Conservation (phyloP, 2,797 vertebrate genomes). For the Scomberomorus guttatus region DNA sequence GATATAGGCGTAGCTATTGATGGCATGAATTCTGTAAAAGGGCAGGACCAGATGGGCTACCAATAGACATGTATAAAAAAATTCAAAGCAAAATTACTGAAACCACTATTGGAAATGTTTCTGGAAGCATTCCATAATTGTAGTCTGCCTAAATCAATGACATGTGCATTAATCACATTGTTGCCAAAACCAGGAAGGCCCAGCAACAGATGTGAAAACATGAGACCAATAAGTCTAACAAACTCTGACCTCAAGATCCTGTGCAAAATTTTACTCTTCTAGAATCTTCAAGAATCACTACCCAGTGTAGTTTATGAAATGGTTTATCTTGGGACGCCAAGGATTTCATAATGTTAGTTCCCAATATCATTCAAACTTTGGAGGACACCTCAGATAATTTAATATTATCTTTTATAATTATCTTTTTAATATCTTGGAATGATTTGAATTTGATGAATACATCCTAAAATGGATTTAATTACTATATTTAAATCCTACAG, state of each 20-base stretch:
- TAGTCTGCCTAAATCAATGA: not conserved
- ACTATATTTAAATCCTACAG: not conserved
- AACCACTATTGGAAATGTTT: not conserved
- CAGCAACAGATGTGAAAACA: not conserved
- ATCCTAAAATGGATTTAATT: not conserved
- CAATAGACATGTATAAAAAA: not conserved
- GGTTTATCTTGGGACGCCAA: too few species aligned
- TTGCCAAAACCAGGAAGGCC: not conserved
- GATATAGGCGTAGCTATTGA: not conserved
- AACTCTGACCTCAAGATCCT: not conserved
- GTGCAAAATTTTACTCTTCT: conserved; percentile 6
- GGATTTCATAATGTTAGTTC: too few species aligned
- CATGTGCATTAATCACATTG: not conserved
- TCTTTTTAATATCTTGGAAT: not conserved
- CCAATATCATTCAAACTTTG: too few species aligned
- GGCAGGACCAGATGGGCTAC: not conserved
- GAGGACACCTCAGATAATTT: not conserved
- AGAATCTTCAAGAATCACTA: not conserved
- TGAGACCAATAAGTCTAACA: not conserved
- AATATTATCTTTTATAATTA: too few species aligned
- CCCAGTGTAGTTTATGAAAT: not conserved
- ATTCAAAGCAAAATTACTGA: not conserved
- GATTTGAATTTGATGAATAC: not conserved
- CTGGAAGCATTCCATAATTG: not conserved
- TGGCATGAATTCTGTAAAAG: not conserved